A percentile compares a stretch with the other conserved stretches of the same genome.
These are phyloP conservation scores for Dendrolimus houi DNA, from an alignment of 2,888 invertebrate genomes.

Conservation along the genomic window DNA sequence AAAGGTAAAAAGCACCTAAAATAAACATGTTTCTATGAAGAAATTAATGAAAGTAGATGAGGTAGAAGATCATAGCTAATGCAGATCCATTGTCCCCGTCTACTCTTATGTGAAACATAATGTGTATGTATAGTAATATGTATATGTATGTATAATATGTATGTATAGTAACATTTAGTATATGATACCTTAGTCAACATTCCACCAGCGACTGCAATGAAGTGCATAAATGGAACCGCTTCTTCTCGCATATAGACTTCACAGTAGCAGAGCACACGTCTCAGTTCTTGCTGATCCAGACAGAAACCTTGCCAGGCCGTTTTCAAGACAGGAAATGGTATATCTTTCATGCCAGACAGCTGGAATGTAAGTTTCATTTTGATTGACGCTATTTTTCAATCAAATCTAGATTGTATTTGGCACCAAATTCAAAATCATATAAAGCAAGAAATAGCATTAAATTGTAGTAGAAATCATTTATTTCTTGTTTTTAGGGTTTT, in stretches of 20 bases:
- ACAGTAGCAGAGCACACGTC: constrained; percentile 82
- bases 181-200: constrained; percentile 76
- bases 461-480: background rate
- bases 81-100: too few species aligned
- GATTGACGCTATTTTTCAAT: too few species aligned
- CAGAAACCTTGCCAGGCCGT: constrained; percentile 81
- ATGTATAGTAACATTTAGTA: background rate
- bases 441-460: background rate
- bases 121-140: too few species aligned
- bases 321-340: constrained; percentile 43
- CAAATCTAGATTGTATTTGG: too few species aligned
- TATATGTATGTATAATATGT: background rate
- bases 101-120: too few species aligned
- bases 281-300: constrained; percentile 77
- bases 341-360: constrained; percentile 44
- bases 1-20: too few species aligned
- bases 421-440: background rate
- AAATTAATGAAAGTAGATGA: too few species aligned
- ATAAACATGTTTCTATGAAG: too few species aligned
- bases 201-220: constrained; percentile 84
- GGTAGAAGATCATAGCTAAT: too few species aligned
- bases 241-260: constrained; percentile 77
- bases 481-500: too few species aligned
- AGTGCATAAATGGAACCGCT: constrained; percentile 82
- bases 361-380: constrained; percentile 15